Base-by-base conservation (phyloP, 92 coral and sea anemone genomes). In the Plumapathes pennacea region DNA sequence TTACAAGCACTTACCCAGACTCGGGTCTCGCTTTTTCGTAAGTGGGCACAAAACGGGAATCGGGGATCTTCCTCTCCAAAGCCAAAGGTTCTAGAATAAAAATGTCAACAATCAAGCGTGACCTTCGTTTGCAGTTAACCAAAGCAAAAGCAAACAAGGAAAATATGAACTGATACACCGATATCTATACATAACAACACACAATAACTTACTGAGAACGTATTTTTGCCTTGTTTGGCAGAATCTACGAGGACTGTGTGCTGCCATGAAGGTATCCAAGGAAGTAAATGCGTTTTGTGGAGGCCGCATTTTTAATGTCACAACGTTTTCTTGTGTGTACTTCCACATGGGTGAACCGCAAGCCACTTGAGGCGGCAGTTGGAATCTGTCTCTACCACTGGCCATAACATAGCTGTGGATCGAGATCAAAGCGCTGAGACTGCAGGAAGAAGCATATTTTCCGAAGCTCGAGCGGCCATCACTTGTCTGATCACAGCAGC, bases 261-360 rank as follows among this genome's bases (percentile, higher is more conserved):
- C 90, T 11, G 97, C 89, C 97, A 92, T 88, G 55, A 92, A 88
- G 27, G 97, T 79, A 53, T 92, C 97, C 4, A 92, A 69, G 31
- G 97, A 88, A 10, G 96, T 83, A 36, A 87, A 87, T 5, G 86
- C 72, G 14, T 86, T 72, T 25, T 80, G 80, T 12, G 85, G 80
- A 2, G 96, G 90, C 13, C 86, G 67, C 96, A 87, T 83, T 58
- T 81, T 87, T 60, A 87, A 48, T 31, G 64, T 87, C 21, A 83
- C 90, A 12, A 87, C 90, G 73, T 73, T 71, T 41, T 72, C 78
- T 5, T 86, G 71, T n/a, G 82, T 66, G 68, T 87, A 83, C 56
- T 87, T 87, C 96, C 96, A 87, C 25, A 87, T 62, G 23, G 96
- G 96, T 47, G 90, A 77, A 54, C 71, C 65, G 32, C 83, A 87